Base-by-base conservation (phyloP, 2,888 invertebrate genomes). In the Acheta domesticus region DNA sequence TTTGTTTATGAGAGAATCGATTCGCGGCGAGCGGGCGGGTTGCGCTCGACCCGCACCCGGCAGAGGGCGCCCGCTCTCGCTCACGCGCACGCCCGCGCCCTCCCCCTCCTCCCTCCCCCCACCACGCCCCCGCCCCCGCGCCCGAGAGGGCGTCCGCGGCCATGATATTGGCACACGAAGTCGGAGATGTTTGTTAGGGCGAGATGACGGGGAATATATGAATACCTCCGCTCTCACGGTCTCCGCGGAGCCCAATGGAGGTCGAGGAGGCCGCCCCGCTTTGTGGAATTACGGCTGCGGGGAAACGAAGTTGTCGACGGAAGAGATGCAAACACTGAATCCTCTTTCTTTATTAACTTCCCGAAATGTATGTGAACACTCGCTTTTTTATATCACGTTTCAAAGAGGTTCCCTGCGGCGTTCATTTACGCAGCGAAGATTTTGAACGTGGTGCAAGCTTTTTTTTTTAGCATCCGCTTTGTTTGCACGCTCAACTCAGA, bases 1-100 rank as follows among this genome's bases (percentile, higher is more conserved):
- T 62, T 62, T 62, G 62, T 62, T 62, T 62, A 62, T 62, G 62
- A 62, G 62, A 62, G 62, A 62, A 62, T 62, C n/a, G 62, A 62
- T 62, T 62, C 62, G 8, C 8, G 16, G 16, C 14, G 16, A 14
- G 62, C 62, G n/a, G 12, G 14, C 62, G 62, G n/a, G 62, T 14
- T 19, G 62, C n/a, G 36, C 62, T 14, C n/a, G 62, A n/a, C 62
- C 14, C 62, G 62, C 62, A 0, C 62, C n/a, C 62, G 36, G 36
- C 36, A 5, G 36, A 36, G 36, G 5, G 62, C 62, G 14, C n/a
- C 62, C n/a, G 16, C 62, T 12, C 5, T 1, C n/a, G n/a, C n/a
- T n/a, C n/a, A n/a, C n/a, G n/a, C n/a, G n/a, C n/a, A n/a, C n/a
- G n/a, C n/a, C n/a, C n/a, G n/a, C n/a, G n/a, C n/a, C n/a, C n/a